phyloP scores from a whole-genome alignment of 2,797 vertebrate species.

The Danio kyathit region DNA sequence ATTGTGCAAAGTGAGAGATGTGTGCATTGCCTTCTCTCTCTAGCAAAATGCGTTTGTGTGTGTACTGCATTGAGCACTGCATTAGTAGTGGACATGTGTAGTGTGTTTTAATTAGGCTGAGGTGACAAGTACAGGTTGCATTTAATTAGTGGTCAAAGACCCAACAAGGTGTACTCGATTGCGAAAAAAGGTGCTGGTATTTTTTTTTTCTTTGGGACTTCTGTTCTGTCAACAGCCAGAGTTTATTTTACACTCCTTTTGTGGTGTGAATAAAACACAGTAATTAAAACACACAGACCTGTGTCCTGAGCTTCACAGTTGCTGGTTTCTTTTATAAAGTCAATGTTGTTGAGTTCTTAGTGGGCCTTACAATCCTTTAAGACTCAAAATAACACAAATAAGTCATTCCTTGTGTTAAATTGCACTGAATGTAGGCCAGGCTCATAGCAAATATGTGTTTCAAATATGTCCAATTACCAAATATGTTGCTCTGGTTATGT shows the following conservation, averaged over 20 bases:
- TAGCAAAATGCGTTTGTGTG: background rate
- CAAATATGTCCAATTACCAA: no score
- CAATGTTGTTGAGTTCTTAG: background rate
- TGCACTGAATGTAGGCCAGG: no score
- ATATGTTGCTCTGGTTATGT: no score
- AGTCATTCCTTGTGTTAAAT: no score
- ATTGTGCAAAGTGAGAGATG: background rate
- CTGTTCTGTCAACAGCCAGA: background rate
- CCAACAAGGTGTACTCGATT: slow-evolving; percentile 17
- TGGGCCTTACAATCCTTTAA: background rate
- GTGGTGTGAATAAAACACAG: background rate
- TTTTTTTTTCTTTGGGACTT: background rate
- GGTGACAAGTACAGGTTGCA: background rate
- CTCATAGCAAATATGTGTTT: no score
- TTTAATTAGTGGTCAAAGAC: slow-evolving; percentile 31
- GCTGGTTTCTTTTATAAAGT: background rate
- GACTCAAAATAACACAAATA: background rate
- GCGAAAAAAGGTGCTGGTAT: background rate
- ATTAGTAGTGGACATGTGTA: background rate
- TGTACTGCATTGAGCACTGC: background rate
- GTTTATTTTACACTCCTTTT: slow-evolving; percentile 12
- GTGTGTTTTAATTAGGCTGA: slow-evolving; percentile 14
- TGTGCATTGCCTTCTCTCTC: background rate
- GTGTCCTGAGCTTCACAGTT: background rate
- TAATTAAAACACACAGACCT: background rate